Conservation (phyloP, 2,113 vertebrate species). For the Xiphophorus hellerii region DNA sequence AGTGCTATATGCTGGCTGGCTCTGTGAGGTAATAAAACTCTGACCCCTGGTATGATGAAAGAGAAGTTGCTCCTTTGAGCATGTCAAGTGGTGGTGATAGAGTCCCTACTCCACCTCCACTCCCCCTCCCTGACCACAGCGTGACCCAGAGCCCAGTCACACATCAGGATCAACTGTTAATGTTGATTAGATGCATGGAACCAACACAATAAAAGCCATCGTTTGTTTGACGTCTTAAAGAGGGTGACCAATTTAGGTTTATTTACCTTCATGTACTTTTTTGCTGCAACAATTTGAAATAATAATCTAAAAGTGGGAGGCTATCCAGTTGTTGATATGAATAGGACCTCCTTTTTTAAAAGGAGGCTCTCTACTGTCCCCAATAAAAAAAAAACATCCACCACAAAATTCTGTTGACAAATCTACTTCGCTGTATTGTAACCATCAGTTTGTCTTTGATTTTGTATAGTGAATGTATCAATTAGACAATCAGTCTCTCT, state of each 20-base stretch:
- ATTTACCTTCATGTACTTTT: neutral
- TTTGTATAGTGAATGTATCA: neutral
- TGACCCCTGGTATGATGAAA: conserved; percentile 79
- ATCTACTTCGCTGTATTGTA: too few species aligned
- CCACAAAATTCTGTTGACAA: too few species aligned
- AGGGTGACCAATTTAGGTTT: neutral
- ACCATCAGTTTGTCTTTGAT: too few species aligned
- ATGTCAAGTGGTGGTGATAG: conserved; percentile 66
- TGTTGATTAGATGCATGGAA: conserved; percentile 52
- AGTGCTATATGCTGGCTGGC: conserved; percentile 43
- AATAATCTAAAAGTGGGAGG: neutral
- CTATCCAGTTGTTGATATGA: too few species aligned
- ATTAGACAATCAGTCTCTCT: neutral
- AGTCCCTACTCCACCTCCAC: conserved; percentile 45
- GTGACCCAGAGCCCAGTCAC: conserved; percentile 63
- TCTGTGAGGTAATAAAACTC: conserved; percentile 71
- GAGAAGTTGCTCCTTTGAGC: conserved; percentile 78
- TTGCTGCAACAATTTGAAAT: neutral
- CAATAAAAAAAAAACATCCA: too few species aligned
- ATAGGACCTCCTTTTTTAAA: too few species aligned
- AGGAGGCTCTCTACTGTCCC: too few species aligned
- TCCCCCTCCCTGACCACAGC: conserved; percentile 67
- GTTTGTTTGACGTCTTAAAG: conserved; percentile 17
- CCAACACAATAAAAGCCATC: conserved; percentile 11
- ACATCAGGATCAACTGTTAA: conserved; percentile 61